phyloP scores from a whole-genome alignment of 2,888 invertebrate genomes.

The Masnerella sp. region DNA sequence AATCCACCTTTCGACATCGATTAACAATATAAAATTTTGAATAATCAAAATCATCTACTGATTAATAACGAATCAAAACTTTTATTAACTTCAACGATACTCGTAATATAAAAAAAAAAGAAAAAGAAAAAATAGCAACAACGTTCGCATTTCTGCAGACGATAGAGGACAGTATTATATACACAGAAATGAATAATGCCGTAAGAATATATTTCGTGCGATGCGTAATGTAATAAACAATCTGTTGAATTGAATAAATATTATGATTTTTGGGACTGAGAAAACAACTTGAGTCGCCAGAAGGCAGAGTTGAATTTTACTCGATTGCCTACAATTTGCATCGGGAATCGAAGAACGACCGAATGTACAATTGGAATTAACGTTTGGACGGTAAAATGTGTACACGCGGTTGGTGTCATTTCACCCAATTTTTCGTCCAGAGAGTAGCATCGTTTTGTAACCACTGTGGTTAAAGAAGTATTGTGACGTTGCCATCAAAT shows the following conservation, averaged over 20 bases:
- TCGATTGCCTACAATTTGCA: too few relatives aligned
- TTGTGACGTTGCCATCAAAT: background rate
- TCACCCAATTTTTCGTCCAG: too few relatives aligned
- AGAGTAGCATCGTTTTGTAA: too few relatives aligned
- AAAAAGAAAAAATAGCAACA: too few relatives aligned
- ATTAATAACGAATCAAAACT: too few relatives aligned
- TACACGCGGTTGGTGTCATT: background rate
- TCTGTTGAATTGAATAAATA: too few relatives aligned
- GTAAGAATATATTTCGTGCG: conserved; percentile 21
- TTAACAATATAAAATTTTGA: too few relatives aligned
- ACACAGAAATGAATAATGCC: conserved; percentile 24
- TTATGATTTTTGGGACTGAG: conserved; percentile 14
- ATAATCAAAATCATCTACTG: too few relatives aligned
- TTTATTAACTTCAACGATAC: too few relatives aligned
- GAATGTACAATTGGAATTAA: conserved; percentile 2
- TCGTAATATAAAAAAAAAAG: too few relatives aligned
- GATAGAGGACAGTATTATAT: conserved; percentile 18
- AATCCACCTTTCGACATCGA: too few relatives aligned
- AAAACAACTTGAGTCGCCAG: conserved; percentile 1
- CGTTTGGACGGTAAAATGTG: conserved; percentile 11
- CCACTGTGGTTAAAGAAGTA: too few relatives aligned
- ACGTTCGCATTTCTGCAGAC: conserved; percentile 20
- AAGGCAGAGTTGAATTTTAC: conserved; percentile 28
- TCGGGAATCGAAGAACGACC: background rate
- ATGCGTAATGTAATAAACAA: conserved; percentile 7